phyloP scores from a whole-genome alignment of 2,113 vertebrate genomes.

The Poeciliopsis turrubarensis region DNA sequence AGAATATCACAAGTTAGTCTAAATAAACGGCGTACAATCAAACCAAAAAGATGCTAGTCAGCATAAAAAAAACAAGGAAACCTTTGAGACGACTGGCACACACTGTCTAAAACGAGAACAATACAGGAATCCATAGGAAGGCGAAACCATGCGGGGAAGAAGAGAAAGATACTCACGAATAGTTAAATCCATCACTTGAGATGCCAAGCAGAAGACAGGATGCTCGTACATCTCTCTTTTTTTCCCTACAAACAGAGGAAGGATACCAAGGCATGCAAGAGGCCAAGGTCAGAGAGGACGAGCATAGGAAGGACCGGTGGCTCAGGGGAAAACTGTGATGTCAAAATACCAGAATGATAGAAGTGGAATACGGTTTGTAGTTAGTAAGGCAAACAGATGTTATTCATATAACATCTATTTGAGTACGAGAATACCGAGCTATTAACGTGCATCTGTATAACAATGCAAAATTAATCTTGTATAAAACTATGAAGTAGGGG shows the following conservation, averaged over 20 bases:
- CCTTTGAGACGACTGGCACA: slow-evolving; percentile 74
- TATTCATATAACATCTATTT: background rate
- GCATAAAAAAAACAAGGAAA: slow-evolving; percentile 63
- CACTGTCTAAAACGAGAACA: slow-evolving; percentile 75
- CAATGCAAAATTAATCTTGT: background rate
- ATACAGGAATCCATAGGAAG: slow-evolving; percentile 74
- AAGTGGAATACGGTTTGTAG: background rate
- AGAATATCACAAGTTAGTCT: slow-evolving; percentile 58
- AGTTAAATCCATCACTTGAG: slow-evolving; percentile 99
- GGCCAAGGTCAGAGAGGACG: slow-evolving; percentile 91
- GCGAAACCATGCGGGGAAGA: slow-evolving; percentile 66
- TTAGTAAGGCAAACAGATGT: background rate
- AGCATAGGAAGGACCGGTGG: slow-evolving; percentile 61
- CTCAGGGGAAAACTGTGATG: background rate
- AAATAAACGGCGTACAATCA: slow-evolving; percentile 87
- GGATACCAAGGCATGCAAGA: slow-evolving; percentile 95
- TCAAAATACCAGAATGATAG: background rate
- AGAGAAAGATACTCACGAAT: slow-evolving; percentile 99
- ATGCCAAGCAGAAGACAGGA: slow-evolving; percentile 99
- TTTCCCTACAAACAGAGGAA: slow-evolving; percentile 99
- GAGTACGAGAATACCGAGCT: background rate
- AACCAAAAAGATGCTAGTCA: slow-evolving; percentile 84
- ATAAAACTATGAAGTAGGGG: too few relatives aligned
- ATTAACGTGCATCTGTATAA: background rate
- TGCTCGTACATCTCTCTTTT: slow-evolving; percentile 99